Evolutionary conservation across 2,797 vertebrate genomes (phyloP).

Genomic region (Sebastes iracundus): DNA sequence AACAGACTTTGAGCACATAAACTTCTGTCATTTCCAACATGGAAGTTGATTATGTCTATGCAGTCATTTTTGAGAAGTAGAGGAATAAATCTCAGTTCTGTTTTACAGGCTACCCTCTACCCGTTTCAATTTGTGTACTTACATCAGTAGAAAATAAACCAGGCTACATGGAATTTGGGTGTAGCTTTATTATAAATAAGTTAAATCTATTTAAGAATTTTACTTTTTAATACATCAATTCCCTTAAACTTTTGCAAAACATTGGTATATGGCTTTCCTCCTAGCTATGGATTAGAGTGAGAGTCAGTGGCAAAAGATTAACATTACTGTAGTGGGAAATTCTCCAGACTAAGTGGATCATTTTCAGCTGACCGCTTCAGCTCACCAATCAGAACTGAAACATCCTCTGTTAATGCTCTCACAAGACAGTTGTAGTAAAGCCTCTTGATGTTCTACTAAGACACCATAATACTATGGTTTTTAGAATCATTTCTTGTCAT

Average conservation of each 20-base stretch:
- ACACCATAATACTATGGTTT: background rate
- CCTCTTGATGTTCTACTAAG: background rate
- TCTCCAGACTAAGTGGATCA: slow-evolving; percentile 68
- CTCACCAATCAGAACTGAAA: slow-evolving; percentile 47
- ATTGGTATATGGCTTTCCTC: slow-evolving; percentile 47
- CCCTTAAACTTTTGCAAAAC: slow-evolving; percentile 24
- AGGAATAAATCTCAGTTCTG: slow-evolving; percentile 22
- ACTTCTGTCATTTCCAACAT: background rate
- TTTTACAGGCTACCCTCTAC: slow-evolving; percentile 17
- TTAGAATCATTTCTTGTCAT: background rate
- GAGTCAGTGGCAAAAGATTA: slow-evolving; percentile 71
- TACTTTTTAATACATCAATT: slow-evolving; percentile 15
- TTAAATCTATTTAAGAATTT: background rate
- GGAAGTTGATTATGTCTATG: slow-evolving; percentile 26
- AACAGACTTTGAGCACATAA: background rate
- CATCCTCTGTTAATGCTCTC: slow-evolving; percentile 12
- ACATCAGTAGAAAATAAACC: background rate
- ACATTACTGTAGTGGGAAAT: slow-evolving; percentile 57
- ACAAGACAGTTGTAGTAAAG: background rate
- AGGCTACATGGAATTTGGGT: background rate
- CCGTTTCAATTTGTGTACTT: background rate
- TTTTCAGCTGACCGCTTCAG: slow-evolving; percentile 64
- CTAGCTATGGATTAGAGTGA: slow-evolving; percentile 53
- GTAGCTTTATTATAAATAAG: background rate
- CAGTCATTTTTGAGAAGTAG: slow-evolving; percentile 33